These are phyloP conservation scores for Alviniconcha strummeri DNA, from an alignment of 2,888 invertebrate species.

Conservation along the genomic window DNA sequence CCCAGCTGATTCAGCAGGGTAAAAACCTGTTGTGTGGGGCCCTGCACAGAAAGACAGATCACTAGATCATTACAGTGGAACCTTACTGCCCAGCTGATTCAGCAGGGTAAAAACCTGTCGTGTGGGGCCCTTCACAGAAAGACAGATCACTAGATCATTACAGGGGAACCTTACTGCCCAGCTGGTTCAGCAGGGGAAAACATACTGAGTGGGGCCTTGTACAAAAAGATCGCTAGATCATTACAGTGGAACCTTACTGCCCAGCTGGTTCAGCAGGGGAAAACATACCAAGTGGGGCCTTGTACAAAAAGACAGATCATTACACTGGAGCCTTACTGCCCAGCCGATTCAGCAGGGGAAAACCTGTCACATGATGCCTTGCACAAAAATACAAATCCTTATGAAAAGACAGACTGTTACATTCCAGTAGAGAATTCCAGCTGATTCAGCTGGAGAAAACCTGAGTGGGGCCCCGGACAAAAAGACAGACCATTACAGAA, in stretches of 20 bases:
- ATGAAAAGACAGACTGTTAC: no score
- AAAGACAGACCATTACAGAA: no score
- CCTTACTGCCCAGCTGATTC: conserved; percentile 82
- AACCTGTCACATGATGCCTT: conserved; percentile 85
- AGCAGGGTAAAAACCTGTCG: conserved; percentile 76
- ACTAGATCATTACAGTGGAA: no score
- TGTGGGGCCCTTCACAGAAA: conserved; percentile 81
- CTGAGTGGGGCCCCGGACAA: conserved; percentile 59
- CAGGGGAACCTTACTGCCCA: conserved; percentile 79
- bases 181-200: conserved; percentile 76
- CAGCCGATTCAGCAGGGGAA: conserved; percentile 77
- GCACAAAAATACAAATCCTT: not conserved
- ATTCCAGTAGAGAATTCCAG: no score
- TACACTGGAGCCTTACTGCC: conserved; percentile 77
- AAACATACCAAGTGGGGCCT: conserved; percentile 85
- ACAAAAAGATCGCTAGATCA: not conserved
- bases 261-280: conserved; percentile 77
- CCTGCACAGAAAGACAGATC: conserved; percentile 75
- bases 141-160: not conserved
- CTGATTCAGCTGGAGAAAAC: conserved; percentile 76
- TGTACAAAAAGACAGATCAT: conserved; percentile 30
- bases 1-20: conserved; percentile 79
- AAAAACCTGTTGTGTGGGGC: conserved; percentile 82
- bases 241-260: conserved; percentile 76
- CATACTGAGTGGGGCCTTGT: conserved; percentile 85